Evolutionary conservation across 2,888 invertebrate genomes (phyloP).

Genomic region (Synanthedon tipuliformis): DNA sequence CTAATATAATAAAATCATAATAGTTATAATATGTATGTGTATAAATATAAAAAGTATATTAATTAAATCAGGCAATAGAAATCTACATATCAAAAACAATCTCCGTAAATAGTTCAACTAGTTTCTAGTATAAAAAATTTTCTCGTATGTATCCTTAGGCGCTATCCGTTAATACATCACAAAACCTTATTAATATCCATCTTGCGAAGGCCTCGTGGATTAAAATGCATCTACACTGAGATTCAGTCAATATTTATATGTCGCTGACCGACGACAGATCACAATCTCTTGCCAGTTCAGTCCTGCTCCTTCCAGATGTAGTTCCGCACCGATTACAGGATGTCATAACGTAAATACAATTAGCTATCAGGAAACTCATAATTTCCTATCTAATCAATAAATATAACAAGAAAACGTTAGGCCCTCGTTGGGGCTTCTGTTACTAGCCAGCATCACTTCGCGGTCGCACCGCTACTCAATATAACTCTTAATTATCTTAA

Average conservation of each 20-base stretch:
- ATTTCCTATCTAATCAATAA: slow-evolving; percentile 68
- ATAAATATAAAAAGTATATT: slow-evolving; percentile 69
- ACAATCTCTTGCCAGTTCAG: slow-evolving; percentile 69
- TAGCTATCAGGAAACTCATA: slow-evolving; percentile 67
- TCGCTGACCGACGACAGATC: slow-evolving; percentile 70
- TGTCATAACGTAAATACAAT: slow-evolving; percentile 66
- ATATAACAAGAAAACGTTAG: slow-evolving; percentile 61
- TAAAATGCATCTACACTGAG: slow-evolving; percentile 72
- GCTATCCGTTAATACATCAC: slow-evolving; percentile 72
- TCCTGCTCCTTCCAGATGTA: slow-evolving; percentile 56
- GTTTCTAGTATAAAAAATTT: slow-evolving; percentile 69
- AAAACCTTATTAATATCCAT: slow-evolving; percentile 70
- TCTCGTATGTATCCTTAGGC: slow-evolving; percentile 72
- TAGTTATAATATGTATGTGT: slow-evolving; percentile 32
- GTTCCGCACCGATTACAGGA: slow-evolving; percentile 63
- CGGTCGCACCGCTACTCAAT: slow-evolving; percentile 66
- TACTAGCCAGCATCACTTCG: slow-evolving; percentile 63
- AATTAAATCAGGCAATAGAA: slow-evolving; percentile 66
- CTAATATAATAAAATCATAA: slow-evolving; percentile 67
- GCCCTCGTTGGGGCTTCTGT: slow-evolving; percentile 44
- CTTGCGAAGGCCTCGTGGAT: slow-evolving; percentile 71
- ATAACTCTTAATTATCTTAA: slow-evolving; percentile 60
- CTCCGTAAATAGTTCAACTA: slow-evolving; percentile 71
- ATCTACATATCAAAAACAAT: slow-evolving; percentile 72
- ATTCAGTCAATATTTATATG: slow-evolving; percentile 72